Conservation (phyloP, 1,140 invertebrate genomes). For the Aradophagus sp. region DNA sequence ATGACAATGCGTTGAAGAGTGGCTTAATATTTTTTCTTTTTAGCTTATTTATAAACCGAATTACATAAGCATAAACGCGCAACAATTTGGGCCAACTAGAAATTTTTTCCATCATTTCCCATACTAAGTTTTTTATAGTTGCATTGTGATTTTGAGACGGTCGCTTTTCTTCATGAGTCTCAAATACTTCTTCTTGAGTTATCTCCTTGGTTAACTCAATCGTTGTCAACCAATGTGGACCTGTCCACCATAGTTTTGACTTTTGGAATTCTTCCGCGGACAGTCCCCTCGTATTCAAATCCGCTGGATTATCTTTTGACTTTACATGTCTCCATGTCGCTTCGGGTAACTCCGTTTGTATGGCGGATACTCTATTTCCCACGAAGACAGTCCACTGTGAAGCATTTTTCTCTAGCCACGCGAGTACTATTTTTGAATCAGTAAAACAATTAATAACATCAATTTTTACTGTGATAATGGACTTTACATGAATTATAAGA, state of each 20-base stretch:
- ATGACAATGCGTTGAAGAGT: too few species aligned
- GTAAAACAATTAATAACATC: not conserved
- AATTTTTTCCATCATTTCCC: too few species aligned
- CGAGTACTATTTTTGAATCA: not conserved
- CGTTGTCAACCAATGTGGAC: not conserved
- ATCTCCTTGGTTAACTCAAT: too few species aligned
- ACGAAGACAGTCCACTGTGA: not conserved
- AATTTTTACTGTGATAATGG: too few species aligned
- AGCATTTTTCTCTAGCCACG: not conserved
- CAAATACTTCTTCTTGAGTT: too few species aligned
- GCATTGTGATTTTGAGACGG: too few species aligned
- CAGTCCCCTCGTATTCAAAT: not conserved
- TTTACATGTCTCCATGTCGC: not conserved
- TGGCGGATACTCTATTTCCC: not conserved
- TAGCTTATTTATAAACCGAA: too few species aligned
- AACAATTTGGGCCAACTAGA: too few species aligned
- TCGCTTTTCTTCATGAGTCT: not conserved
- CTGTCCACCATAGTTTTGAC: not conserved
- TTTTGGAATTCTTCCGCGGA: not conserved
- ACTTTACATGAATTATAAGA: too few species aligned
- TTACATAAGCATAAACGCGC: too few species aligned
- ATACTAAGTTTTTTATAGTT: too few species aligned
- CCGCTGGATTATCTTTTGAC: not conserved
- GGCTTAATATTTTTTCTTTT: too few species aligned
- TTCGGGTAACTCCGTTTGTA: not conserved